Evolutionary conservation across 2,888 invertebrate genomes (phyloP), one percentile per base, ranked within the genome.

Genomic region (Phaonia tiefii): DNA sequence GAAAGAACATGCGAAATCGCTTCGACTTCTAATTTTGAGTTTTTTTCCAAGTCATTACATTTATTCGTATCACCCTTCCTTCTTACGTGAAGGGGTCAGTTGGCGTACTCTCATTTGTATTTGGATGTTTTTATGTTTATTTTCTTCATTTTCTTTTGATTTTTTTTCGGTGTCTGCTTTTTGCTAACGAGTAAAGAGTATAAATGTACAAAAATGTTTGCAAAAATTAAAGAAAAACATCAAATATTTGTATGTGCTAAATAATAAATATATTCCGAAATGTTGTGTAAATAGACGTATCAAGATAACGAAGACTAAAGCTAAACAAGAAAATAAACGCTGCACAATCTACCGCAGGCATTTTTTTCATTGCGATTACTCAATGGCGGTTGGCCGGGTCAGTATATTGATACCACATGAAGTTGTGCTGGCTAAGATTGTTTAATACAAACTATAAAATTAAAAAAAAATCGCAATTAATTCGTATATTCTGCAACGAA

Each of bases 251-350:
- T 42, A 13, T 4, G n/a, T 13, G n/a, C 2, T 31, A 10, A 58
- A 31, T n/a, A 60, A 37, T 17, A 60, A 37, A 31, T 17, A 60
- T 39, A 60, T 39, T 37, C 37, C 60, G 20, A 60, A 60, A 60
- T 37, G 37, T 60, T 60, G 60, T n/a, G 37, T 60, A 37, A 60
- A 60, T 60, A 60, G n/a, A n/a, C n/a, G n/a, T n/a, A n/a, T 37
- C 17, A 39, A 39, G 39, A 37, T 39, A 60, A 37, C 37, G 60
- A n/a, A n/a, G n/a, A n/a, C n/a, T n/a, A n/a, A n/a, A n/a, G n/a
- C n/a, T n/a, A n/a, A n/a, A n/a, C n/a, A n/a, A n/a, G 39, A 60
- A 60, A 60, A 60, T 2, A 20, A 39, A 60, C 60, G 17, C 1
- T 60, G 60, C 60, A 60, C 37, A 60, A 37, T 39, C 60, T 13